A percentile compares a stretch with the other conserved stretches of the same genome.
phyloP scores from a whole-genome alignment of 2,888 invertebrate species.

The Aphrophora alni region DNA sequence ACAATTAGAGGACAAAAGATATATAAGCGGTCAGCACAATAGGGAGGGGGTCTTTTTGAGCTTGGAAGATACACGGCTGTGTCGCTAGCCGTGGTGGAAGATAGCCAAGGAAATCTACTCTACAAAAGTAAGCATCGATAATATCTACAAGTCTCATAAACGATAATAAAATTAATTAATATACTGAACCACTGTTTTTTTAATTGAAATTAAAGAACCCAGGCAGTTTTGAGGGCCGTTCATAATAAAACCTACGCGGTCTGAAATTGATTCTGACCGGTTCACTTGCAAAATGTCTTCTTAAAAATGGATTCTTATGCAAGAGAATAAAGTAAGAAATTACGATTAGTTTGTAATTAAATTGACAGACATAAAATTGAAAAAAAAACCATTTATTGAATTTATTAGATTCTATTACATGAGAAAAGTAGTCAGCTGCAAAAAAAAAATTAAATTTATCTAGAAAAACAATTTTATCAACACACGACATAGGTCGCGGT shows the following conservation, averaged over 20 bases:
- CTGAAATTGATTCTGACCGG: neutral
- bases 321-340: neutral
- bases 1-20: no score
- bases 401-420: constrained; percentile 1
- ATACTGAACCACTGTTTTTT: no score
- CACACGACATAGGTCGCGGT: neutral
- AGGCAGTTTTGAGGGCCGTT: no score
- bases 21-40: no score
- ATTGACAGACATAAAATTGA: constrained; percentile 4
- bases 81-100: no score
- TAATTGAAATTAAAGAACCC: no score
- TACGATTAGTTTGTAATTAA: constrained; percentile 12
- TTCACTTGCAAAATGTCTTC: constrained; percentile 15
- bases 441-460: neutral
- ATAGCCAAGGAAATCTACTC: no score
- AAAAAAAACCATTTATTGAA: constrained; percentile 10
- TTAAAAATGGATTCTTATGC: constrained; percentile 17
- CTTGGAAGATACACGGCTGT: no score
- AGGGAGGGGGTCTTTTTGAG: no score
- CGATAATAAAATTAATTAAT: no score
- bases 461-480: constrained; percentile 9
- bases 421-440: neutral
- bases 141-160: no score
- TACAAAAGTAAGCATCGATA: no score
- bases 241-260: neutral